Base-by-base conservation (phyloP, 2,888 invertebrate genomes). In the Cecidostiba fungosa region DNA sequence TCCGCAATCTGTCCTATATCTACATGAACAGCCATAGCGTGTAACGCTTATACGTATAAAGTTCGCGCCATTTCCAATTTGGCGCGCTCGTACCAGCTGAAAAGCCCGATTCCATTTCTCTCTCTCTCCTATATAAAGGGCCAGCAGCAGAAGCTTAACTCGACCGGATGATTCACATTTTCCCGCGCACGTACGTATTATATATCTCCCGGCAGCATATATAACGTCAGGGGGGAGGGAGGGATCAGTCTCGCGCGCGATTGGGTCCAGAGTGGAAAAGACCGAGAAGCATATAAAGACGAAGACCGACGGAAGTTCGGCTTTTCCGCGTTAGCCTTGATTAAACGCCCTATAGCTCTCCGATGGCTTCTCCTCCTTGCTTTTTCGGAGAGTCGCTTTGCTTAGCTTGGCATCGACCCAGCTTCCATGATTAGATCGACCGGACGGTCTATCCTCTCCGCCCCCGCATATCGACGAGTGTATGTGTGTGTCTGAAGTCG, bases 371-470 rank as follows among this genome's bases (percentile, higher is more conserved):
- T 36, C 36, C 72, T 43, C 70, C 16, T 59, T 12, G 36, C 74
- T 79, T 69, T 80, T 76, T 81, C 77, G 59, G 50, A 16, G 36
- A 54, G 47, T 66, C 73, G 81, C 81, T 77, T 82, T 73, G 62
- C 85, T 82, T 76, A 29, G 54, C 70, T 86, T 83, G 85, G 84
- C 81, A 82, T 8, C 81, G 66, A 54, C 87, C 89, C 89, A 90
- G 88, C 88, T 90, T 89, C 89, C 90, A 90, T 90, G 91, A 91
- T 91, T 90, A 90, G 90, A 90, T 90, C 90, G 88, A 39, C 39
- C 70, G 74, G 12, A 16, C 76, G 32, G 43, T 3, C 23, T 74
- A 19, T 32, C 23, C 29, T 54, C 39, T 43, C 50, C 79, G 26
- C 36, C n/a, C 14, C 16, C 54, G 70, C 26, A 23, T 12, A 16